These are phyloP conservation scores for Oenanthe oenanthe DNA, from an alignment of 2,113 vertebrate species.

Conservation along the genomic window DNA sequence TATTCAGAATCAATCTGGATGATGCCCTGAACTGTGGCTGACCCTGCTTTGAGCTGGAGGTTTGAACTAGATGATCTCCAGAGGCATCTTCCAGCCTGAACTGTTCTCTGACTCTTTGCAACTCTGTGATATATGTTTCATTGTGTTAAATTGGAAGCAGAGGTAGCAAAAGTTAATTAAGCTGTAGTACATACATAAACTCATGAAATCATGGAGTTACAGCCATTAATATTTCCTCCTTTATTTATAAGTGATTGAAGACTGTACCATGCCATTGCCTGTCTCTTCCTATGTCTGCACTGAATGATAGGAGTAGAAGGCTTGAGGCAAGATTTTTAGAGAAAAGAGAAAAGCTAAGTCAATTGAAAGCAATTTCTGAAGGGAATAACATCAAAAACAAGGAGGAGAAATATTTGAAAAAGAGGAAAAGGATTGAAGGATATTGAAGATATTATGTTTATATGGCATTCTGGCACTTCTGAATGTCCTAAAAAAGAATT, in stretches of 20 bases:
- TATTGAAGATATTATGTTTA: conserved; percentile 54
- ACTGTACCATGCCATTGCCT: background rate
- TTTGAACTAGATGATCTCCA: background rate
- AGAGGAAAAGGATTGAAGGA: conserved; percentile 23
- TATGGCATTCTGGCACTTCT: conserved; percentile 33
- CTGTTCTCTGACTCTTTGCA: background rate
- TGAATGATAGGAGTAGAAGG: conserved; percentile 47
- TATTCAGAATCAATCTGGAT: background rate
- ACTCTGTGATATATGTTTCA: background rate
- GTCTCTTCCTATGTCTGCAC: conserved; percentile 16
- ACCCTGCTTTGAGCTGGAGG: background rate
- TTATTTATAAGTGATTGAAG: conserved; percentile 37
- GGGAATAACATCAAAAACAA: conserved; percentile 64
- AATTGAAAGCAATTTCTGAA: conserved; percentile 65
- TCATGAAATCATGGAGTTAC: background rate
- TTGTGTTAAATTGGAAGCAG: background rate
- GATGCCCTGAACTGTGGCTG: background rate
- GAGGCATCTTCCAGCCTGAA: background rate
- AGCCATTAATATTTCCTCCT: conserved; percentile 16
- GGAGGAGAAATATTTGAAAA: conserved; percentile 50
- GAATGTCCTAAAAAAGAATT: conserved; percentile 45
- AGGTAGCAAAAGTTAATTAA: conserved; percentile 29
- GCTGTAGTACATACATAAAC: background rate
- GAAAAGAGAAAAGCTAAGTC: conserved; percentile 49
- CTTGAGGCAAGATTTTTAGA: conserved; percentile 55